Evolutionary conservation across 2,113 vertebrate genomes (phyloP).

Genomic region (Spea bombifrons): DNA sequence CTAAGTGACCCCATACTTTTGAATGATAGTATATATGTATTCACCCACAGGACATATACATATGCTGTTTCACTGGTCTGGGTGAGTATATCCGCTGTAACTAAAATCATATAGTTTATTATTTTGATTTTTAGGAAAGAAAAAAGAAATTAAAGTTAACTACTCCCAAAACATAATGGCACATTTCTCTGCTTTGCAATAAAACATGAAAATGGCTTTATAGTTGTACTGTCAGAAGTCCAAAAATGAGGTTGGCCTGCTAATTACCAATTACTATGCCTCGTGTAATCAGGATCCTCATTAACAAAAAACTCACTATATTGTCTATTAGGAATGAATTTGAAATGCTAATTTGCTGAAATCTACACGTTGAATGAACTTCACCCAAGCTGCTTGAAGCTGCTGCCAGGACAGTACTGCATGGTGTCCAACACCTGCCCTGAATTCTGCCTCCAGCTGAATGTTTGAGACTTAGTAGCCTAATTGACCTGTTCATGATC

Average conservation of each 20-base stretch:
- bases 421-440: slow-evolving; percentile 75
- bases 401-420: slow-evolving; percentile 67
- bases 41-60: too few relatives aligned
- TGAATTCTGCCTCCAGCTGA: slow-evolving; percentile 82
- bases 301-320: slow-evolving; percentile 78
- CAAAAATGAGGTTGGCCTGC: slow-evolving; percentile 72
- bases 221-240: slow-evolving; percentile 55
- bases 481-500: slow-evolving; percentile 95
- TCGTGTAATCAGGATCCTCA: slow-evolving; percentile 80
- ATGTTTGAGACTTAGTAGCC: slow-evolving; percentile 84
- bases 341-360: slow-evolving; percentile 81
- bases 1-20: too few relatives aligned
- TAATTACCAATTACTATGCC: slow-evolving; percentile 80
- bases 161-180: slow-evolving; percentile 54
- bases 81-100: too few relatives aligned
- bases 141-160: too few relatives aligned
- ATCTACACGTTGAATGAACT: slow-evolving; percentile 82
- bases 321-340: slow-evolving; percentile 79
- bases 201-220: slow-evolving; percentile 58
- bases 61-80: too few relatives aligned
- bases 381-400: slow-evolving; percentile 71
- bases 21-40: too few relatives aligned
- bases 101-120: too few relatives aligned
- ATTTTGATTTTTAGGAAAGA: too few relatives aligned
- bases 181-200: slow-evolving; percentile 43